Evolutionary conservation across 1,140 invertebrate species (phyloP), one percentile per base, ranked within the genome.

Genomic region (Prorops nasuta): DNA sequence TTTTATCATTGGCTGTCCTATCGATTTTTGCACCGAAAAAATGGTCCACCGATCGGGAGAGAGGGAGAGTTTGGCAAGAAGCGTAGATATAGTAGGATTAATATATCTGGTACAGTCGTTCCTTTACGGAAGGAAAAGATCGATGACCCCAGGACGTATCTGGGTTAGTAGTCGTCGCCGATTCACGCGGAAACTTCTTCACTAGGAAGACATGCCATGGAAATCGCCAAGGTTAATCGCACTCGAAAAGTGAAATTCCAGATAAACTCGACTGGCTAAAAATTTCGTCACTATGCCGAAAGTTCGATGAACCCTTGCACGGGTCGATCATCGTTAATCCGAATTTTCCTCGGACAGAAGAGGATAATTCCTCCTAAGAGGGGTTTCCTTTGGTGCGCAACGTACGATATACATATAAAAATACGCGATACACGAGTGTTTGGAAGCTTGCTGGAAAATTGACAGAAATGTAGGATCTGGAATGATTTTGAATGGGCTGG

Each of bases 121-220:
- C 56, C 63, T 59, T 44, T 54, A 60, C 66, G 63, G 64, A 74
- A 64, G 64, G 64, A 72, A 74, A 67, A 72, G 75, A 77, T 76
- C 75, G 64, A 71, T 70, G 75, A 77, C 75, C 75, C 53, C 68
- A 69, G 59, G 56, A 63, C 67, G 68, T 73, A 77, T 76, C 75
- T 77, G 69, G 75, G 75, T 77, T 76, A 77, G 75, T 76, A 76
- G 74, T 74, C 72, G 71, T 72, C 66, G 72, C 60, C 69, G 73
- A 76, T 76, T 76, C 70, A 67, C 66, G 65, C 61, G 55, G 59
- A 55, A 61, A 61, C 50, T 58, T 62, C 54, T 62, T 62, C 58
- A 50, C 59, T 62, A 61, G 59, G 58, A 49, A 47, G 54, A 40
- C 42, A 47, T 36, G 20, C 10, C 68, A 66, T 64, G 75, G 64